Evolutionary conservation across 2,113 vertebrate species (phyloP).

Genomic region (Otolemur garnettii): DNA sequence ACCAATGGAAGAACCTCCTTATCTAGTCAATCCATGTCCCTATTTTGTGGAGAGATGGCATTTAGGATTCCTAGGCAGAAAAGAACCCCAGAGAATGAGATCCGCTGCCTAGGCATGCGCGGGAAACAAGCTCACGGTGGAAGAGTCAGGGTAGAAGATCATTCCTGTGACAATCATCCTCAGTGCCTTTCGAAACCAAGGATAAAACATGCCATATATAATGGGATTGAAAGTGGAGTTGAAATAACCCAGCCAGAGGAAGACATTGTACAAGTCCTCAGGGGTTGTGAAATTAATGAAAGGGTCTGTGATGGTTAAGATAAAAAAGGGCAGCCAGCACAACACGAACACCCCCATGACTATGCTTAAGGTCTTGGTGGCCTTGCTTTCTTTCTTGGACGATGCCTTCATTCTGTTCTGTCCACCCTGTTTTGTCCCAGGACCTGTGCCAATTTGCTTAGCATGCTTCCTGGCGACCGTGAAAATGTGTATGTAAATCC

Average conservation of each 20-base stretch:
- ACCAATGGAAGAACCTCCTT: background rate
- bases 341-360: slow-evolving; percentile 76
- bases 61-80: background rate
- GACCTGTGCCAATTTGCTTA: slow-evolving; percentile 45
- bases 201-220: slow-evolving; percentile 79
- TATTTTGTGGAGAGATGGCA: background rate
- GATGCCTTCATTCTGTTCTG: slow-evolving; percentile 48
- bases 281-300: slow-evolving; percentile 74
- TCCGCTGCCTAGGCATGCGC: background rate
- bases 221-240: slow-evolving; percentile 79
- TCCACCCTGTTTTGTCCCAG: background rate
- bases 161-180: slow-evolving; percentile 67
- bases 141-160: slow-evolving; percentile 68
- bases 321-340: slow-evolving; percentile 80
- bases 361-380: slow-evolving; percentile 73
- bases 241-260: slow-evolving; percentile 78
- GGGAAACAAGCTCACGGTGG: slow-evolving; percentile 60
- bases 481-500: slow-evolving; percentile 75
- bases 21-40: background rate
- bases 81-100: background rate
- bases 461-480: slow-evolving; percentile 76
- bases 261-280: slow-evolving; percentile 72
- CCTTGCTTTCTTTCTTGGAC: slow-evolving; percentile 76
- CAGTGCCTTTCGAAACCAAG: slow-evolving; percentile 77
- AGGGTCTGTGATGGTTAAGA: slow-evolving; percentile 59